Percentiles rank a stretch among this genome's conserved stretches.
phyloP scores from a whole-genome alignment of 2,888 invertebrate species.

The Sisyra terminalis region DNA sequence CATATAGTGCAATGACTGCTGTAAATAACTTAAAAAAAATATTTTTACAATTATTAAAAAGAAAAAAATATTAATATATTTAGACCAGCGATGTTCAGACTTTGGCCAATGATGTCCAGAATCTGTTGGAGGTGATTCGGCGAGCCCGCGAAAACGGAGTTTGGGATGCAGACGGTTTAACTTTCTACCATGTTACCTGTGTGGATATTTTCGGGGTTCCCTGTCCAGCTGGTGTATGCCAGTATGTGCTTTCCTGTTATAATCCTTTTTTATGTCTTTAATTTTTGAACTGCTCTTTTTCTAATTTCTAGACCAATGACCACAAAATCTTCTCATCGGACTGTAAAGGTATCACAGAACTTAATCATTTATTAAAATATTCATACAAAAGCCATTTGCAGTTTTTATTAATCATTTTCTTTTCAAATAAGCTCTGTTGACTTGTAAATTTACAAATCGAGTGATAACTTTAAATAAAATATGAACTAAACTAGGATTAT shows the following conservation, averaged over 20 bases:
- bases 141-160: conserved; percentile 23
- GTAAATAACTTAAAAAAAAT: too few relatives aligned
- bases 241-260: background rate
- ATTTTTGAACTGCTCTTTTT: conserved; percentile 1
- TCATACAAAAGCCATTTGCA: too few relatives aligned
- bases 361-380: conserved; percentile 14
- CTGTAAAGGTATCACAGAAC: conserved; percentile 24
- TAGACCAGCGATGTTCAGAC: too few relatives aligned
- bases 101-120: conserved; percentile 21
- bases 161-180: conserved; percentile 26
- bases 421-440: too few relatives aligned
- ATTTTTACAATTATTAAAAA: background rate
- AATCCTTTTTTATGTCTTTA: background rate
- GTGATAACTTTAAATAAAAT: too few relatives aligned
- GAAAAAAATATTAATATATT: too few relatives aligned
- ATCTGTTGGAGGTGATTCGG: conserved; percentile 29
- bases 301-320: conserved; percentile 9
- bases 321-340: conserved; percentile 10
- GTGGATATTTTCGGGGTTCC: conserved; percentile 16
- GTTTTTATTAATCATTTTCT: too few relatives aligned
- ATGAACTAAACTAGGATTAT: too few relatives aligned
- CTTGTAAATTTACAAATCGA: too few relatives aligned
- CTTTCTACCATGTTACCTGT: conserved; percentile 27
- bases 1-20: conserved; percentile 1
- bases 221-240: background rate